Evolutionary conservation across 2,113 vertebrate genomes (phyloP), one percentile per base, ranked within the genome.

Genomic region (Speoplatyrhinus poulsoni): DNA sequence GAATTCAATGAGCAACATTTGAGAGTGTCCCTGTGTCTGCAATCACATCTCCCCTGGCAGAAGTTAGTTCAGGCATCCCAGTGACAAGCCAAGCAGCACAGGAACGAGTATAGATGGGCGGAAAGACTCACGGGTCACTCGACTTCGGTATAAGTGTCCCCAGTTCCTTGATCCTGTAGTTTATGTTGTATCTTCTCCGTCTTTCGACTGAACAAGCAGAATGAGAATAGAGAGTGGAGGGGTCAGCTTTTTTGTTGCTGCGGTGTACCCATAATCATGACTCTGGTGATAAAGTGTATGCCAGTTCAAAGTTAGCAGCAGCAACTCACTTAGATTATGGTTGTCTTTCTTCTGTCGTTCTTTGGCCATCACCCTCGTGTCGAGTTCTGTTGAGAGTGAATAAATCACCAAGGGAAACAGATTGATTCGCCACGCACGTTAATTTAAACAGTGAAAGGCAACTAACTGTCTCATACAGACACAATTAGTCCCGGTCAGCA

Each of bases 301-400:
- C 91, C 91, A 62, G 41, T 10, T 69, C 41, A 75, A 69, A 59
- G 9, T 26, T 46, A 50, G 54, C 0, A 82, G 88, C 85, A 87
- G 91, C 80, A 89, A 91, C 92, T 96, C 93, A 99, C 98, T 99
- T 84, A 98, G 93, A 77, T 99, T 99, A 79, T 99, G 98, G 86
- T 98, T 99, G 90, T 99, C 95, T 87, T 99, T 99, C 85, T 99
- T 99, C 91, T 98, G 96, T 71, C 98, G 94, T 82, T 99, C 98
- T 91, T 98, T 98, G 84, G 95, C 94, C 87, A 96, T 91, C 78
- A 95, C 93, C 90, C 94, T 92, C 59, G 94, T 96, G 92, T 98
- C 95, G 47, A 90, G 94, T 89, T 96, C 96, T 98, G 91, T 87
- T 71, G 75, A 79, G 88, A 93, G 81, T 16, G 67, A 70, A 80